A percentile compares a stretch with the other conserved stretches of the same genome.
Evolutionary conservation across 2,888 invertebrate genomes (phyloP).

Genomic region (Lydus trimaculatus): DNA sequence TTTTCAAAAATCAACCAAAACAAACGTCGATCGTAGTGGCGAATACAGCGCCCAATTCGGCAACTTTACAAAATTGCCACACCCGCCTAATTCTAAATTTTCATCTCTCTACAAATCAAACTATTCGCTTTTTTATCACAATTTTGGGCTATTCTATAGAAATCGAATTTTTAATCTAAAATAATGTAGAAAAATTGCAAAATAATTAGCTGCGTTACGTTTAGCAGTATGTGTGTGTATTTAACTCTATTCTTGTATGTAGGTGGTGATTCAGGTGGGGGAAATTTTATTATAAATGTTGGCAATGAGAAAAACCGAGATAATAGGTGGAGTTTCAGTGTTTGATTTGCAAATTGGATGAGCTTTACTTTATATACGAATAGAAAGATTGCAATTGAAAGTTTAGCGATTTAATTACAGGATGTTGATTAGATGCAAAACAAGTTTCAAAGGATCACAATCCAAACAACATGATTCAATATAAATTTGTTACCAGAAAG

Average conservation of each 20-base stretch:
- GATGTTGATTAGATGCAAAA: not conserved
- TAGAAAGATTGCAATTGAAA: not conserved
- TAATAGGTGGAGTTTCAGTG: not conserved
- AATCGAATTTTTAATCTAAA: no score
- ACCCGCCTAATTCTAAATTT: slow-evolving; percentile 40
- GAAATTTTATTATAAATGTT: not conserved
- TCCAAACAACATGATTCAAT: not conserved
- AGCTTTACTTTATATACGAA: not conserved
- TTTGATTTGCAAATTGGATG: slow-evolving; percentile 10
- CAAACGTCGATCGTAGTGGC: slow-evolving; percentile 50
- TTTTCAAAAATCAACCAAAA: slow-evolving; percentile 54
- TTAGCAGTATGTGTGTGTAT: no score
- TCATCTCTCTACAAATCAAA: not conserved
- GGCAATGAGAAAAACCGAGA: not conserved
- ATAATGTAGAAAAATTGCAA: no score
- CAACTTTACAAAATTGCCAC: slow-evolving; percentile 48
- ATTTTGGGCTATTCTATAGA: no score
- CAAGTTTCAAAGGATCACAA: not conserved
- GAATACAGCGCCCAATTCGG: slow-evolving; percentile 40
- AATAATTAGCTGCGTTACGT: no score
- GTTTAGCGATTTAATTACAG: not conserved
- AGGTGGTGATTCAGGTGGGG: not conserved
- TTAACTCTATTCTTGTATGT: not conserved
- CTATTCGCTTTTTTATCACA: no score
- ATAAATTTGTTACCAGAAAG: not conserved